Base-by-base conservation (phyloP, 2,797 vertebrate species). In the Artibeus lituratus region DNA sequence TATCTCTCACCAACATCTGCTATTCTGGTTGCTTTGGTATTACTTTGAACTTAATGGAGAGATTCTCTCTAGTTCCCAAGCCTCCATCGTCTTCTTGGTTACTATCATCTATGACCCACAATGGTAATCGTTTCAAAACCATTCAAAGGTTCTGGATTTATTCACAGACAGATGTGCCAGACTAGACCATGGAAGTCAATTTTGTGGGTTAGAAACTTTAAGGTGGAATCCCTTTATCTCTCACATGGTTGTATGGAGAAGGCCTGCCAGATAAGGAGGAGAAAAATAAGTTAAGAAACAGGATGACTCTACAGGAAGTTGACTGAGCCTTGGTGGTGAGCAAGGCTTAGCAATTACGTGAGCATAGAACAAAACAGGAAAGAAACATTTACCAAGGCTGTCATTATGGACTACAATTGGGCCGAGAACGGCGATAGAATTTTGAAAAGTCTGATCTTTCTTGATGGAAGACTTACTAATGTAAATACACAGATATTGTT, bases 141-240 rank as follows among this genome's bases (percentile, higher is more conserved):
- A 95, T 39, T 92, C 93, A 59, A 96, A 82, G 87, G 65, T 91
- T 96, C 91, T 93, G 95, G 82, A 97, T 97, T 97, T 98, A 95
- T 93, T 97, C 94, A 97, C 62, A 96, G 91, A 97, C 88, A 98
- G 94, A 97, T 97, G 94, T 97, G 93, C 94, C 93, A 95, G 90
- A 69, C 72, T 87, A 95, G 82, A 35, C 53, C 92, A 72, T 10
- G 92, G 78, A 82, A 97, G 74, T 87, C 19, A 82, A 88, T 37
- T 94, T 95, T 16, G 2, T 47, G 89, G 91, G 22, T 87, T 32
- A 82, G 94, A 97, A 77, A 77, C 47, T 73, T 97, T 69, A 94
- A 93, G 86, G 59, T 95, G 72, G 82, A 97, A 98, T 97, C 18
- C 62, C 39, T 92, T 55, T 1, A 0, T 74, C 77, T 96, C 87